Evolutionary conservation across 53 echinoderm and acorn worm species (phyloP).

Genomic region (Astropecten irregularis): DNA sequence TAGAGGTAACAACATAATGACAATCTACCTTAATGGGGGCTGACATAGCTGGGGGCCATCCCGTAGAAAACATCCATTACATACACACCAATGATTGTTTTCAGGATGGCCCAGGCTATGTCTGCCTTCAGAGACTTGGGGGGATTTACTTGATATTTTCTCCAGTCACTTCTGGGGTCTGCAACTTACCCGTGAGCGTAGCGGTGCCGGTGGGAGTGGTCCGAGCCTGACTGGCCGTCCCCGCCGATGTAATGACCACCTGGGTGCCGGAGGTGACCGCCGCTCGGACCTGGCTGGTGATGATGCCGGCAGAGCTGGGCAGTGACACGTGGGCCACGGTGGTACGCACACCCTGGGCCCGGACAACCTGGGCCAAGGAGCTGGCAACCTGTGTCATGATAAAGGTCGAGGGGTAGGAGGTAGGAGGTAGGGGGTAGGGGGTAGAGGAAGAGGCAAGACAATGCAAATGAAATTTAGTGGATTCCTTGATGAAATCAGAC

Average conservation of each 20-base stretch:
- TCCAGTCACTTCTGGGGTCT: too few relatives aligned
- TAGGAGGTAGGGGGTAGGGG: background rate
- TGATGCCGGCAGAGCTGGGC: conserved; percentile 69
- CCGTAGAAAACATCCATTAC: too few relatives aligned
- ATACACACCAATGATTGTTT: too few relatives aligned
- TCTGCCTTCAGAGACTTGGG: too few relatives aligned
- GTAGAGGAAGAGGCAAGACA: background rate
- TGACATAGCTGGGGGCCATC: too few relatives aligned
- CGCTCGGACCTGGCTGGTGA: conserved; percentile 77
- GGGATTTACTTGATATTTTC: too few relatives aligned
- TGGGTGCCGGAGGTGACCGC: conserved; percentile 63
- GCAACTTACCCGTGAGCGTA: conserved; percentile 29
- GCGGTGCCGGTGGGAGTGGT: conserved; percentile 61
- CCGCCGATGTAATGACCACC: conserved; percentile 74
- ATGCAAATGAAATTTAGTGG: background rate
- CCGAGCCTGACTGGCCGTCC: conserved; percentile 71
- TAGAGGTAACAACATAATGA: too few relatives aligned
- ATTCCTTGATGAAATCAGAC: too few relatives aligned
- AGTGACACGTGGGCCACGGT: conserved; percentile 70
- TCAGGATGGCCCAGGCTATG: too few relatives aligned
- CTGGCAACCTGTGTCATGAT: conserved; percentile 67
- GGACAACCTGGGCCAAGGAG: conserved; percentile 86
- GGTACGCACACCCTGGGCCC: conserved; percentile 75
- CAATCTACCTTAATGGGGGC: too few relatives aligned
- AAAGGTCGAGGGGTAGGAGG: background rate